Conservation (phyloP, 2,113 vertebrate species). For the Paradisaea rubra region DNA sequence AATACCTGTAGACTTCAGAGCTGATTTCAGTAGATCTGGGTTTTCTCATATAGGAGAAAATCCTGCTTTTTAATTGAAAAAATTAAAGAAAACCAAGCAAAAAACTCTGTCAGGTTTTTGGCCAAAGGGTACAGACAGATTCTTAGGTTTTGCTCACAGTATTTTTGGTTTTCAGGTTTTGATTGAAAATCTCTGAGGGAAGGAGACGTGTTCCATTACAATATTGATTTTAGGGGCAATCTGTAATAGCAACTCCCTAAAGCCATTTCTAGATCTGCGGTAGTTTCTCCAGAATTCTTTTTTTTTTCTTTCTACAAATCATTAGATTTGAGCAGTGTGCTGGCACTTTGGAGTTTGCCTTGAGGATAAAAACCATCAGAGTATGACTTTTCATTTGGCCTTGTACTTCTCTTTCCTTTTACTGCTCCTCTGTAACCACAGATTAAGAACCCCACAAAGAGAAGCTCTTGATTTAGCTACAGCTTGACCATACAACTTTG, state of each 20-base stretch:
- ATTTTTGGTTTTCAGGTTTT: constrained; percentile 7
- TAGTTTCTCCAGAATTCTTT: neutral
- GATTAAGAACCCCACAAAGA: neutral
- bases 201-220: neutral
- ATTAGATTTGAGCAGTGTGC: neutral
- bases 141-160: neutral
- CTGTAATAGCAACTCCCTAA: constrained; percentile 2
- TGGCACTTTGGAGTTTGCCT: neutral
- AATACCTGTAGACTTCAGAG: neutral
- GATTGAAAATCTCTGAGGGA: constrained; percentile 8
- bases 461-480: neutral
- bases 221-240: constrained; percentile 11
- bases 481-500: neutral
- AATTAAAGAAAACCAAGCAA: neutral
- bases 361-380: neutral
- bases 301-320: neutral
- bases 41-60: neutral
- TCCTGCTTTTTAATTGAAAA: neutral
- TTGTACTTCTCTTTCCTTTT: neutral
- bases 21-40: neutral
- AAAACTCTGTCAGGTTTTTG: neutral
- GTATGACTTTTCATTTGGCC: constrained; percentile 14
- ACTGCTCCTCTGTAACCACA: neutral
- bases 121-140: neutral
- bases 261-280: constrained; percentile 12